phyloP scores from a whole-genome alignment of 2,113 vertebrate genomes.

The Australoheros scitulus region DNA sequence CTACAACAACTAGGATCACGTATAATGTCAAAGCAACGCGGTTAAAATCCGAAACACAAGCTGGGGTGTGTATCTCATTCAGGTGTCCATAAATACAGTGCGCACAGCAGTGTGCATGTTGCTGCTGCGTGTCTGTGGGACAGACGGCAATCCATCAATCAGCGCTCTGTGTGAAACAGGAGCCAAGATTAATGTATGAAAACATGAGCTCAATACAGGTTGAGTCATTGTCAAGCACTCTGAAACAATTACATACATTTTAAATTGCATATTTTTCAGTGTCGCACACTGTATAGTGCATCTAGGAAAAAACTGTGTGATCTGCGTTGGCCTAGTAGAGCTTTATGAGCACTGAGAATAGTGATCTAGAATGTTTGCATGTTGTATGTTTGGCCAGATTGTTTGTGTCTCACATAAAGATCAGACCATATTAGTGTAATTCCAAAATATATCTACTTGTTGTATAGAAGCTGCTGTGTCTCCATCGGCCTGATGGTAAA shows the following conservation, averaged over 20 bases:
- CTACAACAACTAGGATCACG: background rate
- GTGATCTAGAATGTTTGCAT: background rate
- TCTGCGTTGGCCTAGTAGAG: background rate
- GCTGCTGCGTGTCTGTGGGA: background rate
- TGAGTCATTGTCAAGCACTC: background rate
- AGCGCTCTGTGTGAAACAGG: background rate
- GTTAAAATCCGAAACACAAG: background rate
- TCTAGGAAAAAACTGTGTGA: too few relatives aligned
- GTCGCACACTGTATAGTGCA: too few relatives aligned
- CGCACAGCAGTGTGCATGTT: background rate
- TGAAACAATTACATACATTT: too few relatives aligned
- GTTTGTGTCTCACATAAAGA: background rate
- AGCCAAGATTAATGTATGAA: background rate
- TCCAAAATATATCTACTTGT: constrained; percentile 24
- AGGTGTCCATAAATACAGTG: background rate
- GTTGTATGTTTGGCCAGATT: background rate
- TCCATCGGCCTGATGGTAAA: constrained; percentile 71
- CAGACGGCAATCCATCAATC: background rate
- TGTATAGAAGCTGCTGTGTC: constrained; percentile 54
- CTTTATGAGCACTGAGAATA: background rate
- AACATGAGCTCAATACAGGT: background rate
- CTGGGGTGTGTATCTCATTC: too few relatives aligned
- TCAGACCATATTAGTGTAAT: background rate
- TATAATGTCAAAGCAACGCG: background rate
- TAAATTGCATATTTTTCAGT: too few relatives aligned